These are phyloP conservation scores for Mormyrus hasselquistii DNA, from an alignment of 2,797 vertebrate genomes.

Conservation along the genomic window DNA sequence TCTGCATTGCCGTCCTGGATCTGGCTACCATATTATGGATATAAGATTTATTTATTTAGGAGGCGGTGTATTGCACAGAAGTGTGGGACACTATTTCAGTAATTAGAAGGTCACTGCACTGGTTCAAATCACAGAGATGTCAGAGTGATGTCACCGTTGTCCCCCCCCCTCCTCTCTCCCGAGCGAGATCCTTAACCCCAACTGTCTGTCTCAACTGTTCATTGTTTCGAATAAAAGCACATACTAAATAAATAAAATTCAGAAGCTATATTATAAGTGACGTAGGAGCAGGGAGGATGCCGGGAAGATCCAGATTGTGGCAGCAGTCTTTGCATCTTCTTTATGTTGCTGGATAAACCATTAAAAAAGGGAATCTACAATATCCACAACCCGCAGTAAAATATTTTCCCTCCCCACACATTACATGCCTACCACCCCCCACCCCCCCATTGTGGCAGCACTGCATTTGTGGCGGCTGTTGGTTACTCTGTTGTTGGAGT, in stretches of 20 bases:
- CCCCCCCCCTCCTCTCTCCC: neutral
- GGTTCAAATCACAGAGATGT: neutral
- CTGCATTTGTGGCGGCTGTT: neutral
- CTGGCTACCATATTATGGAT: neutral
- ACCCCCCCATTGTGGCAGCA: neutral
- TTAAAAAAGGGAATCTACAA: neutral
- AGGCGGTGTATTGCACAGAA: neutral
- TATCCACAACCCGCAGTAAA: neutral
- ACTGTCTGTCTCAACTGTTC: neutral
- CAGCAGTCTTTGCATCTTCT: neutral
- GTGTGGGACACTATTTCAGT: neutral
- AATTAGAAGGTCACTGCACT: neutral
- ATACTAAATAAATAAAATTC: neutral
- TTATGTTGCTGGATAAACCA: neutral
- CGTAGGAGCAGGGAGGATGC: neutral
- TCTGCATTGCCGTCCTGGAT: neutral
- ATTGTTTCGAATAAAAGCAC: neutral
- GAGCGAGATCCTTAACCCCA: neutral
- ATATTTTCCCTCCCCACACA: slow-evolving; percentile 15
- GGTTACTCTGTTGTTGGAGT: neutral
- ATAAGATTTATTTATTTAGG: neutral
- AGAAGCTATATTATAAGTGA: neutral
- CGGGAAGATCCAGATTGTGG: neutral
- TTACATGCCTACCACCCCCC: neutral
- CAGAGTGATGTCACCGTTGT: neutral